Evolutionary conservation across 2,888 invertebrate genomes (phyloP).

Genomic region (Mimachlamys varia): DNA sequence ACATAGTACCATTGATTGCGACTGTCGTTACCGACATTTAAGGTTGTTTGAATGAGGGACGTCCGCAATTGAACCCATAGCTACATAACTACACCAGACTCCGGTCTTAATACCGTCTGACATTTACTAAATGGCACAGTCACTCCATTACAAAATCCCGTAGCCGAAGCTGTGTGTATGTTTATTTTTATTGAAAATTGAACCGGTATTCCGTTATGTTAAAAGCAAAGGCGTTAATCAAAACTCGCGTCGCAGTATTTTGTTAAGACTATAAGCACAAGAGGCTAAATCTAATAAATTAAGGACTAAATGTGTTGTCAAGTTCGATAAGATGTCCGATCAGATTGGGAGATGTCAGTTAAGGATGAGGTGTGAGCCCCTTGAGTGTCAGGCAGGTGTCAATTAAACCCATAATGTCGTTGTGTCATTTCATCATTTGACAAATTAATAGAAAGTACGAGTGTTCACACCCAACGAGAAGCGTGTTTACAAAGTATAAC

Average conservation of each 20-base stretch:
- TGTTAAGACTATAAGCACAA: not conserved
- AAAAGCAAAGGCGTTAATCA: not conserved
- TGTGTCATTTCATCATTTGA: slow-evolving; percentile 21
- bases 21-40: not conserved
- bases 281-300: not conserved
- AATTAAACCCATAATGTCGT: not conserved
- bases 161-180: not conserved
- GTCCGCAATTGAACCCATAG: not conserved
- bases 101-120: not conserved
- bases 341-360: not conserved
- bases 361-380: not conserved
- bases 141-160: not conserved
- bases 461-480: not conserved
- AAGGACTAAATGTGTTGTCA: not conserved
- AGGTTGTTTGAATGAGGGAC: not conserved
- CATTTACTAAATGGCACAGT: not conserved
- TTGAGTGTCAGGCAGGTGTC: not conserved
- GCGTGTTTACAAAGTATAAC: not conserved
- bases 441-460: slow-evolving; percentile 15
- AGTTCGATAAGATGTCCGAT: not conserved
- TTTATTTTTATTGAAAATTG: slow-evolving; percentile 3
- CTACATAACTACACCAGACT: not conserved
- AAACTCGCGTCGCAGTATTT: not conserved
- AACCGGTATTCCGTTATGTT: not conserved
- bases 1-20: not conserved